Base-by-base conservation (phyloP, 2,888 invertebrate species). In the Limnephilus lunatus region DNA sequence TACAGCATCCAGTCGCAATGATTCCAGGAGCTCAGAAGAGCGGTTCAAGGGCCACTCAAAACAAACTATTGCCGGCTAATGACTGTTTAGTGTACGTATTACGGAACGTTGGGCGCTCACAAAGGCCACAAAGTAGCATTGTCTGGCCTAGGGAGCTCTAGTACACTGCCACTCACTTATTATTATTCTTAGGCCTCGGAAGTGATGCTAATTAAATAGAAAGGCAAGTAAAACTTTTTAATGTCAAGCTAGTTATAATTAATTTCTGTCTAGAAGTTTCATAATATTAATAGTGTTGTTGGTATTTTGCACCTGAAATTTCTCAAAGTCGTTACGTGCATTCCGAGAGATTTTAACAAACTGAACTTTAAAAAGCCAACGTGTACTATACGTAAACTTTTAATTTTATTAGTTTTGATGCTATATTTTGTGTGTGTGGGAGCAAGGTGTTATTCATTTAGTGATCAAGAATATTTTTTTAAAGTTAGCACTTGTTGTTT, bases 61-160 rank as follows among this genome's bases (percentile, higher is more conserved):
- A 89, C 82, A 88, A 89, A 91, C 87, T 89, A 89, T 32, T 82
- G 82, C 81, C 35, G 39, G 91, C 91, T 91, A 91, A 91, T 91
- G 91, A 91, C 85, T 89, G 91, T 91, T 89, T 89, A 89, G 89
- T 68, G 68, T 89, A 81, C 39, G 89, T 68, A 89, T 89, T 91
- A 91, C 80, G 89, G 82, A 81, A 89, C 91, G 89, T 68, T 35
- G 91, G 53, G 35, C 87, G 31, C 87, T 87, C 53, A 87, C 87
- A 87, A 87, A 87, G 87, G 68, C 31, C 35, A 87, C 31, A 53
- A 30, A 35, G 31, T 32, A 68, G 31, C 87, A 53, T 53, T 87
- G 87, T 87, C 68, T 87, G 25, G 87, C 19, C 86, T 30, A 15
- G 85, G 87, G 68, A 87, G 32, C 68, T 31, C 87, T 68, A 86